These are phyloP conservation scores for Bhutanitis thaidina DNA, from an alignment of 2,888 invertebrate species.

Conservation along the genomic window DNA sequence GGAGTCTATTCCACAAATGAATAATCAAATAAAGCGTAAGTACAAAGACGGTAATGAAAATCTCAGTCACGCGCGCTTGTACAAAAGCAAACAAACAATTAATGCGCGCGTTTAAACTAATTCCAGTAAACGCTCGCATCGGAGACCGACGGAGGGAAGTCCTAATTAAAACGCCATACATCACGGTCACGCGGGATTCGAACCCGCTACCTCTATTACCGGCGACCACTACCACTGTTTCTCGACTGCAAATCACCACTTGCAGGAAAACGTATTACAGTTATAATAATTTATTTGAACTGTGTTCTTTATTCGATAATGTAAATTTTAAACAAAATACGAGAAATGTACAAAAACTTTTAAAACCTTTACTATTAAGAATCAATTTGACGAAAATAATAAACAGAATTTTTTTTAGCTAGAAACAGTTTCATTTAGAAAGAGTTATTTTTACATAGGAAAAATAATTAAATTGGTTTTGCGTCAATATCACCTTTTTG, in stretches of 20 bases:
- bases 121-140: constrained; percentile 33
- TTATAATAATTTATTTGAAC: no score
- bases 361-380: no score
- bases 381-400: no score
- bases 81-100: constrained; percentile 28
- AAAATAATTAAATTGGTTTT: no score
- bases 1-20: neutral
- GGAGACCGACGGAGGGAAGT: constrained; percentile 49
- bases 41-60: constrained; percentile 12
- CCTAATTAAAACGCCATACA: constrained; percentile 75
- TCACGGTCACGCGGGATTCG: constrained; percentile 48
- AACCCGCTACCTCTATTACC: constrained; percentile 46
- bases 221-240: constrained; percentile 10
- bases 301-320: no score
- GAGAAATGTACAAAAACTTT: no score
- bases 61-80: constrained; percentile 7
- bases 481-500: no score
- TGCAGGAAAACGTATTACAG: neutral
- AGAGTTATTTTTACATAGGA: no score
- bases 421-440: no score
- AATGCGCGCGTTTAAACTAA: constrained; percentile 31
- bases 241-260: constrained; percentile 17
- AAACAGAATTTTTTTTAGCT: no score
- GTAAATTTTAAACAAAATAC: no score
- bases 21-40: neutral